Base-by-base conservation (phyloP, 2,797 vertebrate species). In the Trachops cirrhosus region DNA sequence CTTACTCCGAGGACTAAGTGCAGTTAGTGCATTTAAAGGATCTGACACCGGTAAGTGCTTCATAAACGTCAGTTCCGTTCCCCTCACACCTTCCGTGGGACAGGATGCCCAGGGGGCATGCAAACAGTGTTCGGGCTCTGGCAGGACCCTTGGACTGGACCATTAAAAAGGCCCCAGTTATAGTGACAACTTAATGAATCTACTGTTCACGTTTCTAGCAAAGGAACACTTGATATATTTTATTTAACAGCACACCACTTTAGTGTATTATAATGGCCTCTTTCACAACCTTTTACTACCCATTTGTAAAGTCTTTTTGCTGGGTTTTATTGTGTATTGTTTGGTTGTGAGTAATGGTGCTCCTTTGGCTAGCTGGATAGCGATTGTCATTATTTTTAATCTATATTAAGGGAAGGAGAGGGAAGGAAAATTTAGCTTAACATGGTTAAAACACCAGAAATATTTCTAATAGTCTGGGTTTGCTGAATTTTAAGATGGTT, bases 371-470 rank as follows among this genome's bases (percentile, higher is more conserved):
- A 84, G 82, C 92, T 86, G 52, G 75, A 37, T 75, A 67, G 77
- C 54, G 93, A 34, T 92, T 73, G 90, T 89, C 86, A 82, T 95
- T 91, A 96, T 85, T 97, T 95, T 92, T 93, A 92, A 93, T 93
- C 92, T 83, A 7, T 74, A 71, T 87, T 96, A 95, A 95, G 86
- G 57, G 57, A 88, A 73, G 78, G 37, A 94, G 54, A 82, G 37
- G 87, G 67, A 89, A 93, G 88, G 75, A 79, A 90, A 89, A 88
- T 96, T 91, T 71, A 95, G 46, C 91, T 92, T 91, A 89, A 84
- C 29, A 37, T n/a, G 11, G 21, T 87, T 94, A 59, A 91, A 98
- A 98, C 34, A 73, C 46, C 37, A 94, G 89, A 92, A 86, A 52
- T 96, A 89, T 84, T 91, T 92, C 84, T 41, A 37, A 93, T 92